Evolutionary conservation across 2,797 vertebrate genomes (phyloP).

Genomic region (Myiotriccus ornatus): DNA sequence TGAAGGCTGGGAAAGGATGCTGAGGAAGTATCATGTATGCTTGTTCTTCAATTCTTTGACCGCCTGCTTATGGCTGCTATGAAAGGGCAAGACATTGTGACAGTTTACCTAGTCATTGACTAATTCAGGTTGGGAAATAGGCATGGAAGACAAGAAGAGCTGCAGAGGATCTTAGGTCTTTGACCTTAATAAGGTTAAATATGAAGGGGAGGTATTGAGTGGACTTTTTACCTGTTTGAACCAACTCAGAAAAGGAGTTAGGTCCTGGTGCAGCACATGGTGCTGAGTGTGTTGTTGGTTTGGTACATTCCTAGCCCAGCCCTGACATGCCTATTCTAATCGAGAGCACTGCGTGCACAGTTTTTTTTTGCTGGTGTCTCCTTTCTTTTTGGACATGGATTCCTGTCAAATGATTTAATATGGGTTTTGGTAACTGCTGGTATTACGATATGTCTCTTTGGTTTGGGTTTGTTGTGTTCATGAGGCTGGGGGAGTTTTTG

Average conservation of each 20-base stretch:
- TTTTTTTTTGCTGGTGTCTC: not conserved
- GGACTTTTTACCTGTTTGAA: not conserved
- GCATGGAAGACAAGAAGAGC: not conserved
- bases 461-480: not conserved
- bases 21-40: not conserved
- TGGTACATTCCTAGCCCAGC: not conserved
- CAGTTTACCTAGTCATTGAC: rapidly evolving
- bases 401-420: not conserved
- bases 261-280: not conserved
- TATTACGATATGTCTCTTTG: not conserved
- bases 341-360: not conserved
- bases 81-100: not conserved
- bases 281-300: not conserved
- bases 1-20: not conserved
- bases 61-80: not conserved
- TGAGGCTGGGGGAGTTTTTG: too few relatives aligned
- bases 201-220: not conserved
- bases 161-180: not conserved
- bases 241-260: not conserved
- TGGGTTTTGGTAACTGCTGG: not conserved
- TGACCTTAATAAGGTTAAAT: not conserved
- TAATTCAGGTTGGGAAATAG: not conserved
- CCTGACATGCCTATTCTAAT: not conserved
- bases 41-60: not conserved
- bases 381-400: not conserved